A percentile compares a stretch with the other conserved stretches of the same genome.
Evolutionary conservation across 2,113 vertebrate genomes (phyloP).

Genomic region (Catharus fuscescens): DNA sequence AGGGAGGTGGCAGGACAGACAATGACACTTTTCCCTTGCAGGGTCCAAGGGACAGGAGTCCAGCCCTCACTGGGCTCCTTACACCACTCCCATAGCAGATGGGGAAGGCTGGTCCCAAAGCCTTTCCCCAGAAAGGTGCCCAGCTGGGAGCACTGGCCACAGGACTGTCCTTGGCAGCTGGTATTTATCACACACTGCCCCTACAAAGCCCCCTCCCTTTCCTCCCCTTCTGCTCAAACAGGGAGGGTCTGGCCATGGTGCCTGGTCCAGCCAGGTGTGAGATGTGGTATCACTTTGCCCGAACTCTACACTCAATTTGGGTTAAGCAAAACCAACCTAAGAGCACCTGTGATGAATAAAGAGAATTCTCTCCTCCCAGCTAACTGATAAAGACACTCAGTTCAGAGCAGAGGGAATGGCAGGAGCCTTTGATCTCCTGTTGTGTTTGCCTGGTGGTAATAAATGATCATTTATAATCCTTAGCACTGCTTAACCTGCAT

Average conservation of each 20-base stretch:
- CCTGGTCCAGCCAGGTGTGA: not conserved
- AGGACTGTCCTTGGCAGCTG: not conserved
- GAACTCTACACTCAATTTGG: not conserved
- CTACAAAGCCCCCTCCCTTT: not conserved
- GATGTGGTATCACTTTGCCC: fast-evolving
- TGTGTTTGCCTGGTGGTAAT: not conserved
- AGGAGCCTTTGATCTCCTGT: not conserved
- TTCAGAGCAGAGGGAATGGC: not conserved
- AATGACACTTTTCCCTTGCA: not conserved
- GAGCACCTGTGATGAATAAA: not conserved
- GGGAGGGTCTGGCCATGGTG: fast-evolving
- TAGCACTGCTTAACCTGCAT: not conserved
- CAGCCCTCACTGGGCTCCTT: not conserved
- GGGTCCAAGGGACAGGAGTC: not conserved
- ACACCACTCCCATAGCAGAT: not conserved
- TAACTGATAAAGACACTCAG: not conserved
- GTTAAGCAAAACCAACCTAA: not conserved
- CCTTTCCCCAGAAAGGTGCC: not conserved
- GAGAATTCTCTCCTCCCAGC: not conserved
- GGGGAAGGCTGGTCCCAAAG: not conserved
- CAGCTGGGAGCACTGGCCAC: not conserved
- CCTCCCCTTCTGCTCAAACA: not conserved
- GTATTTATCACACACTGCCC: not conserved
- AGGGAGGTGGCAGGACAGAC: not conserved
- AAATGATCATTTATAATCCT: not conserved